Evolutionary conservation across 2,888 invertebrate species (phyloP).

Genomic region (Dastarcus helophoroides): DNA sequence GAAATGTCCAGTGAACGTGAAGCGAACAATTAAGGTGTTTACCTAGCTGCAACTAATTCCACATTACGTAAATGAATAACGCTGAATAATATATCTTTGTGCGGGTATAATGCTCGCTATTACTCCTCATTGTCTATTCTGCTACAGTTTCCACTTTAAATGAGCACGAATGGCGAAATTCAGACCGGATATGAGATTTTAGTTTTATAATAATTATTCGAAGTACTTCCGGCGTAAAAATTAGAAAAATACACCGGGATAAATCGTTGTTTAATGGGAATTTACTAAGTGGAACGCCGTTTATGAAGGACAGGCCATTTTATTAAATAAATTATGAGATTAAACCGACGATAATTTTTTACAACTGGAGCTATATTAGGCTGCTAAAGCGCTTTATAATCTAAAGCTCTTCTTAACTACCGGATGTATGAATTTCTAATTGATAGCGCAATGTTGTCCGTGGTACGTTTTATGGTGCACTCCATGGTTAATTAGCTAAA

Average conservation of each 20-base stretch:
- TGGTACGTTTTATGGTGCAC: no score
- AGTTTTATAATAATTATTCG: constrained; percentile 26
- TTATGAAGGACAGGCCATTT: background rate
- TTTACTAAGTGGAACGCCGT: constrained; percentile 1
- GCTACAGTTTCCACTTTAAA: constrained; percentile 8
- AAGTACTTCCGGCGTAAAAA: constrained; percentile 21
- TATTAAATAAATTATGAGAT: constrained; percentile 1
- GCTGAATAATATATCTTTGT: constrained; percentile 23
- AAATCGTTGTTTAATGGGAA: constrained; percentile 1
- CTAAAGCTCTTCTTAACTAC: no score
- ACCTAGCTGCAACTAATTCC: constrained; percentile 25
- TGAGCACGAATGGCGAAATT: constrained; percentile 18
- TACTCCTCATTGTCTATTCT: constrained; percentile 16
- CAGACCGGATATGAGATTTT: constrained; percentile 27
- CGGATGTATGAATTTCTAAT: no score
- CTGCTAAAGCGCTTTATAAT: no score
- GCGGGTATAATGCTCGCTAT: constrained; percentile 23
- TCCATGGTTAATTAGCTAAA: no score
- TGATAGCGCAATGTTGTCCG: no score
- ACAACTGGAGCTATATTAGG: no score
- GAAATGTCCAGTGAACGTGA: constrained; percentile 7
- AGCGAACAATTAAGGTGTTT: constrained; percentile 24
- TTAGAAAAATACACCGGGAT: constrained; percentile 15
- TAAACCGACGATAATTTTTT: no score
- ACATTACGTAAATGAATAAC: constrained; percentile 26